Evolutionary conservation across 2,113 vertebrate species (phyloP).

Genomic region (Brienomyrus longianalis): DNA sequence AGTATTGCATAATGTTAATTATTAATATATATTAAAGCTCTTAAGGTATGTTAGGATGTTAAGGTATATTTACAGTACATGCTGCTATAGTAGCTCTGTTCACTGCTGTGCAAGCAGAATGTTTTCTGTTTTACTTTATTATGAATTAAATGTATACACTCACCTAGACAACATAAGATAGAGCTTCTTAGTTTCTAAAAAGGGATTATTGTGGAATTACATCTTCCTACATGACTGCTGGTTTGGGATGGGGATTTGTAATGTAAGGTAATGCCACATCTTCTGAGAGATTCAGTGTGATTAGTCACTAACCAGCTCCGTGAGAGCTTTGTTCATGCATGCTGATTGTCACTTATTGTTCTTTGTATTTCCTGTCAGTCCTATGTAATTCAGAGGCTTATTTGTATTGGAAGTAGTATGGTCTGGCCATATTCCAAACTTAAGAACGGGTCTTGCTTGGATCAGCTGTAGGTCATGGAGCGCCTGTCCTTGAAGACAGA

Average conservation of each 20-base stretch:
- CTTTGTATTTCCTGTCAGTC: not conserved
- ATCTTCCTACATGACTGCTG: not conserved
- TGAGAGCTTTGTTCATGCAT: not conserved
- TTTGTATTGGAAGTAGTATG: not conserved
- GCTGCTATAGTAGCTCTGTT: not conserved
- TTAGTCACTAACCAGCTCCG: slow-evolving; percentile 15
- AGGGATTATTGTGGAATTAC: not conserved
- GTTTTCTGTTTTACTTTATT: not conserved
- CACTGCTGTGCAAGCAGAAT: not conserved
- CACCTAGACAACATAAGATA: not conserved
- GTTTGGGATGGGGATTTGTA: not conserved
- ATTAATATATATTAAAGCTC: not conserved
- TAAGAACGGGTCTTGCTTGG: slow-evolving; percentile 19
- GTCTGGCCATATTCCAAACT: not conserved
- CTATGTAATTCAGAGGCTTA: not conserved
- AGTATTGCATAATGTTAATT: not conserved
- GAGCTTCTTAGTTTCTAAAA: not conserved
- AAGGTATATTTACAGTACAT: not conserved
- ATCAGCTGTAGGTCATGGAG: slow-evolving; percentile 22
- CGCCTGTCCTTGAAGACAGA: slow-evolving; percentile 41
- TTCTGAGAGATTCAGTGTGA: not conserved
- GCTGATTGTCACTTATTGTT: not conserved
- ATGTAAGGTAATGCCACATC: not conserved
- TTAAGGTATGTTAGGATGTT: not conserved
- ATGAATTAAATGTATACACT: not conserved